Base-by-base conservation (phyloP, 2,797 vertebrate genomes). In the Crenichthys baileyi region DNA sequence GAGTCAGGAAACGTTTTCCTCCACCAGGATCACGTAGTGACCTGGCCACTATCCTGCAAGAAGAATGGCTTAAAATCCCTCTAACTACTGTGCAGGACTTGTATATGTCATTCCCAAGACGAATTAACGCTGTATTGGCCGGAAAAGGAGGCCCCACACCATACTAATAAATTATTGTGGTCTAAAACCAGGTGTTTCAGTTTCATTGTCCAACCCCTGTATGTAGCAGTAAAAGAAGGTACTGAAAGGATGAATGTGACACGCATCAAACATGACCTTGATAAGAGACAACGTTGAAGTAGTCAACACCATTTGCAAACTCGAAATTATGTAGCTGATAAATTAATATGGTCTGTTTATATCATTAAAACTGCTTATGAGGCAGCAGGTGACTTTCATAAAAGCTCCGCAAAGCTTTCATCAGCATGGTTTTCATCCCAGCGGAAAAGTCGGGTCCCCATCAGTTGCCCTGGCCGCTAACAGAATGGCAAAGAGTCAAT, bases 371-470 rank as follows among this genome's bases (percentile, higher is more conserved):
- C 16, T 50, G 46, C 78, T 81, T 83, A 48, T 26, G 73, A 73
- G 70, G 72, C 70, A 29, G 76, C 48, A 60, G 79, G 77, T 13
- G 29, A 81, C 83, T 88, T 74, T 87, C 79, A 86, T 71, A 76
- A 80, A 78, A 60, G 67, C 83, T 61, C 75, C 24, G 85, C 83
- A 87, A 79, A 85, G 83, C 85, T 82, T 83, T 83, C 82, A 85
- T 85, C 86, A 71, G 82, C 71, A 0, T 24, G 63, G 79, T 77
- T 86, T 88, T 87, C 39, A 86, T 89, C 83, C 65, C 29, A 7
- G 22, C n/a, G 0, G 7, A 85, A 82, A 86, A 36, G 76, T 58
- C 18, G 53, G 70, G 67, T 51, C 61, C 24, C 6, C 51, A 53
- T 82, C 74, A 74, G 53, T 72, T 6, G 72, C 72, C 65, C 4